Conservation (phyloP, 2,113 vertebrate genomes). For the Ammodytes dubius region DNA sequence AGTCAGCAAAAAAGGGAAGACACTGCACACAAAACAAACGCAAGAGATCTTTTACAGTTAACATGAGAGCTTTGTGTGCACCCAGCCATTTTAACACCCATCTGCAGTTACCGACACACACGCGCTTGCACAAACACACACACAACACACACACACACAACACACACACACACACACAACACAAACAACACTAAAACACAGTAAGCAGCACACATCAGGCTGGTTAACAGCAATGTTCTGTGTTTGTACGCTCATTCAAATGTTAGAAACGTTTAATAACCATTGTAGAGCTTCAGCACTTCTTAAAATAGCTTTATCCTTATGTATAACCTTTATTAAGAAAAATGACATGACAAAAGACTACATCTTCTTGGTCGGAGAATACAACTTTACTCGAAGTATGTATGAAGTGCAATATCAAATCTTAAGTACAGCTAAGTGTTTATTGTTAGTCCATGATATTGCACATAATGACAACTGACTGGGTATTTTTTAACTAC, state of each 20-base stretch:
- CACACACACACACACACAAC: no score
- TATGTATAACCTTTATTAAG: background rate
- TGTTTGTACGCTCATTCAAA: background rate
- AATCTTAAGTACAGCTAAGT: no score
- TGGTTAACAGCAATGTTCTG: background rate
- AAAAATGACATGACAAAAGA: no score
- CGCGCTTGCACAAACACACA: no score
- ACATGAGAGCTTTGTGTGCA: slow-evolving; percentile 12
- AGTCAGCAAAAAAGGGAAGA: slow-evolving; percentile 42
- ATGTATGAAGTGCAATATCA: no score
- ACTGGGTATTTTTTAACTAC: no score
- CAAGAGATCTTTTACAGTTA: slow-evolving; percentile 48
- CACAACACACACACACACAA: background rate
- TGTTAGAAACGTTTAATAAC: background rate
- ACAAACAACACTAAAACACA: background rate
- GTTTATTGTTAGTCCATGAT: no score
- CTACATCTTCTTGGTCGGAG: background rate
- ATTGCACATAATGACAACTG: no score
- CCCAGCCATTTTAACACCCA: slow-evolving; percentile 14
- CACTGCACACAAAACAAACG: slow-evolving; percentile 37
- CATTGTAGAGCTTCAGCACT: background rate
- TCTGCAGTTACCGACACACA: slow-evolving; percentile 1
- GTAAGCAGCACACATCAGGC: background rate
- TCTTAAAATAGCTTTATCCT: background rate
- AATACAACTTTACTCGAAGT: background rate